Base-by-base conservation (phyloP, 2,888 invertebrate species). In the Pycnomerus fuliginosus region DNA sequence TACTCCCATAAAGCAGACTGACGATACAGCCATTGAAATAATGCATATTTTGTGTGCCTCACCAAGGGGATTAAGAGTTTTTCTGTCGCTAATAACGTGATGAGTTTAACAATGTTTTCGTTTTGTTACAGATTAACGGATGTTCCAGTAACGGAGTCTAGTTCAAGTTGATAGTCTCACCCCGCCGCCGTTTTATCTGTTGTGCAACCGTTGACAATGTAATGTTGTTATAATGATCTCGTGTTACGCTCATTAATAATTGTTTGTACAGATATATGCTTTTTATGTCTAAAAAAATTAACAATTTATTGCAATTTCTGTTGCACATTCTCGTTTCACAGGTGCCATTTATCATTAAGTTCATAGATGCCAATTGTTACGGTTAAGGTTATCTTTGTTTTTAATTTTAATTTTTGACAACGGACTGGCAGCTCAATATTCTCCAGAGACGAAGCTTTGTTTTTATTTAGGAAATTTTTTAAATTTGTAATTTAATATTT, bases 221-320 rank as follows among this genome's bases (percentile, higher is more conserved):
- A 67, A 66, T 64, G 58, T 67, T 68, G 65, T 66, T 68, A 63
- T 59, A 64, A 66, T 71, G 71, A 71, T 71, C 70, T 71, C 71
- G 69, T 70, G 68, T 70, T 69, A 69, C 66, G 68, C 66, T 69
- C 67, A 69, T 67, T 62, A 65, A 61, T 66, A 64, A 65, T 68
- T 69, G 68, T 70, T 70, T 71, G 70, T 70, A 71, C 68, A 71
- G 68, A 65, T 59, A 58, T 54, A 55, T 55, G 62, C 62, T 62
- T 61, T 61, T 62, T 62, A 62, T 61, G 60, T 62, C 56, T 52
- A 52, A 57, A 55, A n/a, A n/a, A 56, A 48, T 52, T 48, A 52
- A 48, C 34, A 43, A 29, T 25, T 7, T 29, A 24, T 37, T 34
- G 40, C 42, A 46, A 43, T 36, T 37, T 33, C 22, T 23, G 42